Base-by-base conservation (phyloP, 2,113 vertebrate species). In the Odobenus rosmarus region DNA sequence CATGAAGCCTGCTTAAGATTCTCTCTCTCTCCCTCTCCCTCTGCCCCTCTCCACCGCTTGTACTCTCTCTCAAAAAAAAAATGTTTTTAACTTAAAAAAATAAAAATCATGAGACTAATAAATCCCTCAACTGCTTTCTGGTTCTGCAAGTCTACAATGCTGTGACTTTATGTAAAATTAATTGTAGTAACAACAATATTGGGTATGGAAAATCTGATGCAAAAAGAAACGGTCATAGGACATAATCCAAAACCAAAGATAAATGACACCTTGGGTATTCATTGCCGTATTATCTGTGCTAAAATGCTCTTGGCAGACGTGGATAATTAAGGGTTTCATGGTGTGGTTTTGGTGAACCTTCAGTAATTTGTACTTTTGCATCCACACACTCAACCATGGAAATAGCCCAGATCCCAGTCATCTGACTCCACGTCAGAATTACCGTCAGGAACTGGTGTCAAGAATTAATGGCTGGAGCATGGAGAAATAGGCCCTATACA, bases 351-450 rank as follows among this genome's bases (percentile, higher is more conserved):
- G 90, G 92, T 42, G 26, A 53, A 83, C 86, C 79, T 81, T 96
- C 92, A 31, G 57, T 93, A 91, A 96, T 95, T 96, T 93, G 93
- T 96, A 93, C 95, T 96, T 94, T 64, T 46, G 61, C 24, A 5
- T 76, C 91, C 76, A 62, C 59, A 94, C 74, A 55, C 69, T 71
- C 67, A 49, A 42, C 61, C 51, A 33, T 42, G 72, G 59, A 90
- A 95, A 80, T 21, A 62, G 19, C 71, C 81, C 79, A 81, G 77
- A 77, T 49, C 93, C 51, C 57, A 64, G 51, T 28, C 93, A 61
- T 92, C 80, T 89, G 97, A 97, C 57, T 61, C 84, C 89, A 87
- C 3, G 0, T 87, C 86, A 72, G 72, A 88, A 46, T 62, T 46
- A 64, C 16, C 12, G 39, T 76, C 7, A 67, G 33, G 72, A 94